These are phyloP conservation scores for Lipotes vexillifer DNA, from an alignment of 2,113 vertebrate genomes.

Conservation along the genomic window DNA sequence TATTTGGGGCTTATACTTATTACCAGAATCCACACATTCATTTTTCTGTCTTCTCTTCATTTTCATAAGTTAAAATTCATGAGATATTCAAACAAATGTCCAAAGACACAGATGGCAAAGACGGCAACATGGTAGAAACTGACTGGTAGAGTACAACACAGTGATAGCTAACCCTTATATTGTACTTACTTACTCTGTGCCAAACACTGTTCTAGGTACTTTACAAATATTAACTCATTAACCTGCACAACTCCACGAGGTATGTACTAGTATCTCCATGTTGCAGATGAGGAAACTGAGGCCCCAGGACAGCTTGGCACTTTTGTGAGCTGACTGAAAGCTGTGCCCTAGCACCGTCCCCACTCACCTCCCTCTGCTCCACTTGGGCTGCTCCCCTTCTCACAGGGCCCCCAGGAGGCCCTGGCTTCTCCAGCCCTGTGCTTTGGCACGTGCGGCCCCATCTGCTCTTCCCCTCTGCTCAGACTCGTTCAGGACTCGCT, in stretches of 20 bases:
- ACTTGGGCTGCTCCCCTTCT: neutral
- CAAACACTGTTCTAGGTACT: neutral
- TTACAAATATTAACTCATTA: neutral
- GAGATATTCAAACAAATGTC: neutral
- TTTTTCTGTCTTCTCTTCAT: slow-evolving; percentile 30
- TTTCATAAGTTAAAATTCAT: slow-evolving; percentile 46
- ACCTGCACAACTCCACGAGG: neutral
- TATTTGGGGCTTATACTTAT: neutral
- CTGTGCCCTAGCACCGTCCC: neutral
- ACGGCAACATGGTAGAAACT: neutral
- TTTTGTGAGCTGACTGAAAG: neutral
- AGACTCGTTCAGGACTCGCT: neutral
- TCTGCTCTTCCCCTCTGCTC: neutral
- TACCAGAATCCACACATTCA: neutral
- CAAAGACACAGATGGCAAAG: neutral
- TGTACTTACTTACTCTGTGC: neutral
- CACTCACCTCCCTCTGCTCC: neutral
- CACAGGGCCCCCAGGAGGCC: neutral
- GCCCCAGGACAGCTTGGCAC: neutral
- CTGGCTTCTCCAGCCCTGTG: neutral
- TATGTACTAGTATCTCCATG: neutral
- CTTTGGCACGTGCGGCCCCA: neutral
- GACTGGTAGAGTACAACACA: neutral
- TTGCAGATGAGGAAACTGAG: neutral
- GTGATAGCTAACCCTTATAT: neutral